These are phyloP conservation scores for Serrognathus titanus DNA, from an alignment of 2,888 invertebrate genomes.

Conservation along the genomic window DNA sequence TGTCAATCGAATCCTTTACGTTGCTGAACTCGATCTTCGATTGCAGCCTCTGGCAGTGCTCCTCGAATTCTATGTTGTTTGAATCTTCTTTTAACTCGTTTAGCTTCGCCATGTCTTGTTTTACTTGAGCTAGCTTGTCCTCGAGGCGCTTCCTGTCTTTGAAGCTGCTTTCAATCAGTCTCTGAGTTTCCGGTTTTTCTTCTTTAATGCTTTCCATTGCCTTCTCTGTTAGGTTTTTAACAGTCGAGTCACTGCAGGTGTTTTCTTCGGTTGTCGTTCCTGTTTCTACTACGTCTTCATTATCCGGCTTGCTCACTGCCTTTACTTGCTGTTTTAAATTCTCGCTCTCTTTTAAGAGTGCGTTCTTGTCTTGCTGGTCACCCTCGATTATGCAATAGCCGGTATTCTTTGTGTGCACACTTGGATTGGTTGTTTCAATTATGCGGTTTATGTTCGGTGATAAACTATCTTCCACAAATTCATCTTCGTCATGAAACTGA, in stretches of 20 bases:
- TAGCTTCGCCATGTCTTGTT: conserved; percentile 22
- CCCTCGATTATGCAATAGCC: conserved; percentile 41
- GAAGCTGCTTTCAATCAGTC: conserved; percentile 16
- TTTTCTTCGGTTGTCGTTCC: conserved; percentile 62
- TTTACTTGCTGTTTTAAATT: conserved; percentile 32
- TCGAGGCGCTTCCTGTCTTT: conserved; percentile 33
- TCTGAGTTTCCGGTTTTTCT: conserved; percentile 25
- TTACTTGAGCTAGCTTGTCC: conserved; percentile 24
- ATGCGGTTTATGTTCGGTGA: conserved; percentile 36
- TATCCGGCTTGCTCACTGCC: conserved; percentile 37
- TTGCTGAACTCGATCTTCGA: conserved; percentile 69
- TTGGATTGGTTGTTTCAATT: conserved; percentile 37
- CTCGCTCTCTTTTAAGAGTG: conserved; percentile 34
- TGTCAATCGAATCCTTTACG: conserved; percentile 65
- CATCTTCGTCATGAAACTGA: conserved; percentile 59
- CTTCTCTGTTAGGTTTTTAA: conserved; percentile 44
- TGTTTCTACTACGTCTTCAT: conserved; percentile 58
- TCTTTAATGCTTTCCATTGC: conserved; percentile 18
- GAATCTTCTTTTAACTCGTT: not conserved
- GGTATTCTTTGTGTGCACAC: conserved; percentile 35
- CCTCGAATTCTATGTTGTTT: conserved; percentile 50
- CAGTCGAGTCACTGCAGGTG: conserved; percentile 48
- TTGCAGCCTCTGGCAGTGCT: conserved; percentile 64
- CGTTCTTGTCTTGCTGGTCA: conserved; percentile 36
- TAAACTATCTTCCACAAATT: conserved; percentile 44